Percentiles rank a stretch among this genome's conserved stretches.
Evolutionary conservation across 1,140 invertebrate genomes (phyloP).

Genomic region (Bacillus rossius): DNA sequence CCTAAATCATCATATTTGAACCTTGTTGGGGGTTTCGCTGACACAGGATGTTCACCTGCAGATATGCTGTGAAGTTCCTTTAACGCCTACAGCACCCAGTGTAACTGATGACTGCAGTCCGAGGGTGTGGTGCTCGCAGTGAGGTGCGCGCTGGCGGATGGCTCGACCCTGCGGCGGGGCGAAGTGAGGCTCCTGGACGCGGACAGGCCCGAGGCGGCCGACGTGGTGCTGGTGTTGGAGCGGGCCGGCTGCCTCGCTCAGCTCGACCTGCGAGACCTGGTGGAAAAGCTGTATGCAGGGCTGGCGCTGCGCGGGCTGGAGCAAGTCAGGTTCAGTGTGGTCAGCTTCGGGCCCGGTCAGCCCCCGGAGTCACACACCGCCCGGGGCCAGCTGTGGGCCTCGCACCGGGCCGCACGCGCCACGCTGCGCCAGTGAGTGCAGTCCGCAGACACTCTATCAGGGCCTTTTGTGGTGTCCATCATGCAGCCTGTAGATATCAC

Average conservation of each 20-base stretch:
- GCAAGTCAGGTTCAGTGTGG: conserved; percentile 44
- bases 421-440: conserved; percentile 20
- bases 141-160: conserved; percentile 33
- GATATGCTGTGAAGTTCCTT: no score
- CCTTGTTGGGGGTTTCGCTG: no score
- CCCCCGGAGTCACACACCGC: conserved; percentile 42
- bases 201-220: conserved; percentile 37
- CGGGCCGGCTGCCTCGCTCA: conserved; percentile 36
- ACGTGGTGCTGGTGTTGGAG: conserved; percentile 50
- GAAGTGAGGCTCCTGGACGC: conserved; percentile 31
- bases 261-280: conserved; percentile 17
- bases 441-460: no score
- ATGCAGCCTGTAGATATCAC: no score
- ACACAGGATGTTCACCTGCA: no score
- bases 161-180: conserved; percentile 31
- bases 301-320: conserved; percentile 33
- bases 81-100: no score
- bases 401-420: conserved; percentile 11
- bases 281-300: conserved; percentile 35
- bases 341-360: conserved; percentile 44
- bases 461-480: no score
- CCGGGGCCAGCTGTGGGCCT: conserved; percentile 39
- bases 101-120: no score
- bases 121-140: conserved; percentile 33
- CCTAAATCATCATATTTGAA: no score